Evolutionary conservation across 2,888 invertebrate genomes (phyloP).

Genomic region (Leptarthrus brevirostris): DNA sequence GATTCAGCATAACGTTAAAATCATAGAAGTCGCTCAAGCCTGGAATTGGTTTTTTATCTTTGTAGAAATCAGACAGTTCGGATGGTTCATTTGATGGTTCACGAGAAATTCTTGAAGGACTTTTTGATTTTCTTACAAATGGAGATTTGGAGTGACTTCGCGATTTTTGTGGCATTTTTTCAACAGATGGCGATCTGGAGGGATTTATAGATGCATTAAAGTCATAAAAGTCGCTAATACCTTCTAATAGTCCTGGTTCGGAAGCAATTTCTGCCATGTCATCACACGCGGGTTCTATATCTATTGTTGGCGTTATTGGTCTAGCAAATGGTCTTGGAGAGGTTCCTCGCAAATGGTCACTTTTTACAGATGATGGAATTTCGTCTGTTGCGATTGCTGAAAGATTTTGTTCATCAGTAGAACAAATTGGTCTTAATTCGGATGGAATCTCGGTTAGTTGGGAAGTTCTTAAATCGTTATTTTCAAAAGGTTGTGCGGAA

Average conservation of each 20-base stretch:
- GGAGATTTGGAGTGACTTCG: conserved; percentile 22
- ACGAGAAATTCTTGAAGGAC: conserved; percentile 12
- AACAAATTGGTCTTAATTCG: background rate
- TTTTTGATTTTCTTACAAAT: too few relatives aligned
- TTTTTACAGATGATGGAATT: background rate
- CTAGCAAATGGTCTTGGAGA: background rate
- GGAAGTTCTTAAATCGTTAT: background rate
- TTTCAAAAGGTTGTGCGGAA: background rate
- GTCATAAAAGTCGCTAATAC: conserved; percentile 65
- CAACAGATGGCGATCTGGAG: conserved; percentile 58
- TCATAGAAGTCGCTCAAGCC: conserved; percentile 57
- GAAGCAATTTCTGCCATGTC: background rate
- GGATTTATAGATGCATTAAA: conserved; percentile 65
- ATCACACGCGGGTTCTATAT: background rate
- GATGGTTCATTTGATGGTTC: conserved; percentile 56
- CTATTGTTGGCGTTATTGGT: conserved; percentile 19
- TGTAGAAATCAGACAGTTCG: background rate
- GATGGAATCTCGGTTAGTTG: conserved; percentile 13
- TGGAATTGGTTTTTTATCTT: too few relatives aligned
- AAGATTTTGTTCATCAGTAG: background rate
- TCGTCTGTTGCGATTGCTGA: background rate
- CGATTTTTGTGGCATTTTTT: conserved; percentile 6
- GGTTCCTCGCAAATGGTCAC: background rate
- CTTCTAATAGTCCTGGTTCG: conserved; percentile 59
- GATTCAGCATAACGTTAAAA: conserved; percentile 60